Percentiles rank a stretch among this genome's conserved stretches.
Evolutionary conservation across 1,140 invertebrate species (phyloP).

Genomic region (Drosophila busckii): DNA sequence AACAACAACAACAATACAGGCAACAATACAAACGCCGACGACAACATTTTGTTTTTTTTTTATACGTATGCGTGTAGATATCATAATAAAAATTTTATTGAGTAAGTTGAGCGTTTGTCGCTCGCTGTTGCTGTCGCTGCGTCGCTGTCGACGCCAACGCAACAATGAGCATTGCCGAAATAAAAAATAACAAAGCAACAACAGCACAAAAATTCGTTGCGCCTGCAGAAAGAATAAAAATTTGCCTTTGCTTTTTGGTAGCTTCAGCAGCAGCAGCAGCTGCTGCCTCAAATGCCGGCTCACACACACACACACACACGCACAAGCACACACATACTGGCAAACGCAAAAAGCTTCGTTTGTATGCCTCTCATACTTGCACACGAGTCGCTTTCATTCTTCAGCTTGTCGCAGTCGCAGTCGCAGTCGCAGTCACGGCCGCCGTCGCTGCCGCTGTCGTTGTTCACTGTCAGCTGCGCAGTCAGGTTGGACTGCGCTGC

Average conservation of each 20-base stretch:
- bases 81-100: conserved; percentile 79
- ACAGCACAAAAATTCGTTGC: conserved; percentile 12
- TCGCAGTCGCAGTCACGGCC: conserved; percentile 10
- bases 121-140: conserved; percentile 6
- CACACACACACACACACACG: conserved; percentile 14
- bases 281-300: conserved; percentile 53
- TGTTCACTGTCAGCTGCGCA: conserved; percentile 21
- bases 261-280: conserved; percentile 32
- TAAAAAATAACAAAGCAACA: conserved; percentile 39
- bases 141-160: conserved; percentile 11
- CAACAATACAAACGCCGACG: conserved; percentile 18
- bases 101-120: conserved; percentile 65
- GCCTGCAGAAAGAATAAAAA: conserved; percentile 21
- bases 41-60: conserved; percentile 14
- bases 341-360: too few species aligned
- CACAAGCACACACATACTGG: conserved; percentile 19
- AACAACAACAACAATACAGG: conserved; percentile 4
- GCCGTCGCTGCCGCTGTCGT: conserved; percentile 14
- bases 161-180: too few species aligned
- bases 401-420: conserved; percentile 21
- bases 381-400: conserved; percentile 32
- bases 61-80: conserved; percentile 61
- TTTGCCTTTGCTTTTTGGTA: conserved; percentile 13
- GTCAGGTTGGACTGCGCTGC: conserved; percentile 19
- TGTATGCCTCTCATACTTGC: conserved; percentile 25